phyloP scores from a whole-genome alignment of 35 echinoderm and acorn worm genomes.

The Ophiothrix spiculata region DNA sequence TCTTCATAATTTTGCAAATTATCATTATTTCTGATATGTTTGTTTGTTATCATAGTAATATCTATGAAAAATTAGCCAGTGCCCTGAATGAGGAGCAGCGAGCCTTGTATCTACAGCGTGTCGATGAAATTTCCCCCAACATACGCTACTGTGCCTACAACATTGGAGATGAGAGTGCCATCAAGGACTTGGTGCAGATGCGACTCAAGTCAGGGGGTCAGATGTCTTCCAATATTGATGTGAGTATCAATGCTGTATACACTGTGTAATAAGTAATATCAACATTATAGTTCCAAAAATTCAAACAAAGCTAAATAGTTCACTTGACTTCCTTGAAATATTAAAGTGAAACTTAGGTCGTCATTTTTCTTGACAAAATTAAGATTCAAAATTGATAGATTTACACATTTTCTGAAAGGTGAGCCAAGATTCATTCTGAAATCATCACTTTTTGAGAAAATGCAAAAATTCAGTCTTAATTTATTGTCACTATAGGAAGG shows the following conservation, averaged over 20 bases:
- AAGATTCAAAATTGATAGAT: not conserved
- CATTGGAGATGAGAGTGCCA: conserved; percentile 88
- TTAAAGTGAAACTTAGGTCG: no score
- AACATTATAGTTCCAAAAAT: not conserved
- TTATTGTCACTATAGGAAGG: no score
- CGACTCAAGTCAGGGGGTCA: conserved; percentile 83
- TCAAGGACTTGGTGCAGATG: conserved; percentile 87
- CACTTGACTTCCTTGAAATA: not conserved
- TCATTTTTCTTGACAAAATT: not conserved
- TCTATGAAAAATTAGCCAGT: conserved; percentile 91
- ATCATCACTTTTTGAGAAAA: no score
- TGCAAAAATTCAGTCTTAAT: no score
- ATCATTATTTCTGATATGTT: no score
- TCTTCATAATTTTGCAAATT: no score
- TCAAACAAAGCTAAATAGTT: not conserved
- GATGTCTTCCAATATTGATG: conserved; percentile 98
- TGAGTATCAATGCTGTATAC: no score
- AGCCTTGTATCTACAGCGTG: conserved; percentile 68
- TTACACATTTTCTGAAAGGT: no score
- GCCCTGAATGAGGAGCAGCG: conserved; percentile 84
- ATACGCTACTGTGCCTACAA: conserved; percentile 96
- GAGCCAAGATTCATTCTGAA: no score
- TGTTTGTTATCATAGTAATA: conserved; percentile 76
- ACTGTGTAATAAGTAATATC: no score
- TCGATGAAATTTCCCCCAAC: conserved; percentile 86